Conservation (phyloP, 2,113 vertebrate species). For the Casuarius casuarius region DNA sequence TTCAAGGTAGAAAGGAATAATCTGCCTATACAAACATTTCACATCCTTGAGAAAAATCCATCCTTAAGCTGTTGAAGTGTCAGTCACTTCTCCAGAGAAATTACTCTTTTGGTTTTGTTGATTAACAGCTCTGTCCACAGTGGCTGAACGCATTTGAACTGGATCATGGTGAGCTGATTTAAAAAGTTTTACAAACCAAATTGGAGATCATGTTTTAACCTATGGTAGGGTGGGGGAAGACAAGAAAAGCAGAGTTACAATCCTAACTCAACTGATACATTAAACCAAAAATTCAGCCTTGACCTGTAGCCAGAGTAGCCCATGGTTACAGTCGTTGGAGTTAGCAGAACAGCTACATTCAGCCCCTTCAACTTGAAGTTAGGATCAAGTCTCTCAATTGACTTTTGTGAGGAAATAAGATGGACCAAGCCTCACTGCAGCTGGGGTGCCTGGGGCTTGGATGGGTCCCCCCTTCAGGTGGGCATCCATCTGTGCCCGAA, state of each 20-base stretch:
- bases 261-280: accelerated
- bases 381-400: neutral
- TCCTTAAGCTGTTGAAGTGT: neutral
- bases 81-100: neutral
- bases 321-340: neutral
- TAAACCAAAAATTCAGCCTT: neutral
- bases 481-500: too few species aligned
- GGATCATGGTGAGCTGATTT: neutral
- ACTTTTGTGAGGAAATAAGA: neutral
- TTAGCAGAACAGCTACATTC: neutral
- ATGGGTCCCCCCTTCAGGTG: neutral
- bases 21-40: neutral
- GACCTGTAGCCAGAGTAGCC: neutral
- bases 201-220: neutral
- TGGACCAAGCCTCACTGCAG: too few species aligned
- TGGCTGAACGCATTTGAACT: neutral
- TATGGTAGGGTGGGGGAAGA: neutral
- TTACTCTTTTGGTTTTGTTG: neutral
- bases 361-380: neutral
- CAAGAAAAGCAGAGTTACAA: neutral
- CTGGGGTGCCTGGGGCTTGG: too few species aligned
- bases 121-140: neutral
- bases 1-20: neutral
- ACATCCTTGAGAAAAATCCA: neutral
- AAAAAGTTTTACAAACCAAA: neutral